These are phyloP conservation scores for Micronycteris hirsuta DNA, from an alignment of 2,113 vertebrate genomes.

Conservation along the genomic window DNA sequence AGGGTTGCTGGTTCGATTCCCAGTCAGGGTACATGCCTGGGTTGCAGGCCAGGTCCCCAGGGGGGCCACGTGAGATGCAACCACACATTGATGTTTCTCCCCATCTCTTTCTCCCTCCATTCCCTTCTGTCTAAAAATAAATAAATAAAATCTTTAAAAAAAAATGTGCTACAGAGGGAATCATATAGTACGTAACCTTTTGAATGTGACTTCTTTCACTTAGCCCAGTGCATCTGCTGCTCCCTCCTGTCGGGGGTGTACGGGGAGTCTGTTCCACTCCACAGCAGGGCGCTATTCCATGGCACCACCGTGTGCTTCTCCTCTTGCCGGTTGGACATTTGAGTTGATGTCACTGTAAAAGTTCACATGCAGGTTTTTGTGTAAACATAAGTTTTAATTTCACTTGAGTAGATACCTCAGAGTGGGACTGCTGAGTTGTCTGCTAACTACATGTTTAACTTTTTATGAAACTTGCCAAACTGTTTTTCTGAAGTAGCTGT, in stretches of 20 bases:
- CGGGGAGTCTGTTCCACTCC: background rate
- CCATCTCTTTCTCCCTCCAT: too few species aligned
- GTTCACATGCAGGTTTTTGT: background rate
- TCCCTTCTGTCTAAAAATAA: too few species aligned
- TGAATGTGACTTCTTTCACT: background rate
- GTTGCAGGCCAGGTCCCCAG: too few species aligned
- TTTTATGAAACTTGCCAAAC: background rate
- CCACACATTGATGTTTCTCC: too few species aligned
- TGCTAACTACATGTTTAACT: background rate
- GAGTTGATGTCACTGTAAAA: background rate
- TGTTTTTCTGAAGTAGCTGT: background rate
- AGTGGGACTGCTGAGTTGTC: background rate
- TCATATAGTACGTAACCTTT: background rate
- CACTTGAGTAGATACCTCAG: background rate
- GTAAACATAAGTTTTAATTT: background rate
- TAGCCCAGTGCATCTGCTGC: background rate
- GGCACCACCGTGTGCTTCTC: background rate
- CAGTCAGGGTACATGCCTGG: too few species aligned
- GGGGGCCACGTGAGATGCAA: too few species aligned
- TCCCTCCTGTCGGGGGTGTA: fast-evolving
- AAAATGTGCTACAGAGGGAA: background rate
- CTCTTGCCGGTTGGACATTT: background rate
- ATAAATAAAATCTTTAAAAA: too few species aligned
- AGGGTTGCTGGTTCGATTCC: too few species aligned
- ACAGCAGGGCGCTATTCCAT: background rate